Percentiles rank a stretch among this genome's conserved stretches.
Conservation (phyloP, 2,113 vertebrate genomes). For the Rhizomys pruinosus region DNA sequence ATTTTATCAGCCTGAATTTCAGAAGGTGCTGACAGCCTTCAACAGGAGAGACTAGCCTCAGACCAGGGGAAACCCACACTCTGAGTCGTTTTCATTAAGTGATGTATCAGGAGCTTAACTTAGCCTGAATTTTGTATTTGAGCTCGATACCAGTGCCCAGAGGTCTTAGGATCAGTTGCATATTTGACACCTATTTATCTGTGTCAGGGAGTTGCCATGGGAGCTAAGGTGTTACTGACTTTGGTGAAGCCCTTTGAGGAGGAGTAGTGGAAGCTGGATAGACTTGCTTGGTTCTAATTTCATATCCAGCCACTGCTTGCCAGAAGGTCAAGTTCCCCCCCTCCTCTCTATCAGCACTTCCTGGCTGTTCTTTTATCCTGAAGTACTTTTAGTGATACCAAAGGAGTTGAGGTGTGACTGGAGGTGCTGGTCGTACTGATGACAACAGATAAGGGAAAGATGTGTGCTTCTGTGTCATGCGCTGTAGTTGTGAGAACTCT, state of each 20-base stretch:
- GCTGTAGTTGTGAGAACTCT: background rate
- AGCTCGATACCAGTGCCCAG: conserved; percentile 39
- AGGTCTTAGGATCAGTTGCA: conserved; percentile 46
- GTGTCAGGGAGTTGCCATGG: conserved; percentile 53
- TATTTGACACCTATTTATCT: conserved; percentile 72
- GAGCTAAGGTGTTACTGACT: conserved; percentile 58
- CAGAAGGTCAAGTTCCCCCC: conserved; percentile 77
- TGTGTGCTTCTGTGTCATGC: accelerated
- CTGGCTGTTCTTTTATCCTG: background rate
- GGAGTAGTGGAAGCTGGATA: conserved; percentile 51
- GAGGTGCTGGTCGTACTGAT: too few species aligned
- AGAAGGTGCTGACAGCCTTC: conserved; percentile 20
- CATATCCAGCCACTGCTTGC: conserved; percentile 43
- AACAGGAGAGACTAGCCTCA: background rate
- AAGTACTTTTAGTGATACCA: background rate
- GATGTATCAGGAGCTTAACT: conserved; percentile 40
- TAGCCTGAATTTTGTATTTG: conserved; percentile 9
- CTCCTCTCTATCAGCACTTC: conserved; percentile 48
- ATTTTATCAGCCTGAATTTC: background rate
- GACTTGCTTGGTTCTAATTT: conserved; percentile 73
- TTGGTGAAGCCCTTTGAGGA: conserved; percentile 63
- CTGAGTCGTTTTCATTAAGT: conserved; percentile 15
- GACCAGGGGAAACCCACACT: background rate
- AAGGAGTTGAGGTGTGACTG: background rate
- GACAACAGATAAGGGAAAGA: background rate